These are phyloP conservation scores for Halcyon leucocephala DNA, from an alignment of 2,797 vertebrate species.

Conservation along the genomic window DNA sequence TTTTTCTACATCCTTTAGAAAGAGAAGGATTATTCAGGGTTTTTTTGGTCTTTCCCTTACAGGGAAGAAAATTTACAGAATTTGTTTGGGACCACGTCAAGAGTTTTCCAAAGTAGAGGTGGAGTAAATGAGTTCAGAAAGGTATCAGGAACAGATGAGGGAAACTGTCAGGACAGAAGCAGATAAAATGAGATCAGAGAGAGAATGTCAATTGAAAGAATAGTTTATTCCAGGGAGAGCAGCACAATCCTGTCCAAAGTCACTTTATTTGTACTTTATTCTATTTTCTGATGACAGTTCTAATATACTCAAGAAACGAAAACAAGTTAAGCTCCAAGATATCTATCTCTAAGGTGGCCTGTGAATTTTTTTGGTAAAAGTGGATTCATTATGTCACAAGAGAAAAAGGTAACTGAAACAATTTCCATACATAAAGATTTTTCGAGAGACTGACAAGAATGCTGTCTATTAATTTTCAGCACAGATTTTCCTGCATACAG, in stretches of 20 bases:
- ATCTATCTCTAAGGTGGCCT: background rate
- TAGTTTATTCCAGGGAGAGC: background rate
- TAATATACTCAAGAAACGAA: background rate
- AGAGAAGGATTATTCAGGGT: background rate
- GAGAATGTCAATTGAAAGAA: background rate
- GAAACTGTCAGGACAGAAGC: background rate
- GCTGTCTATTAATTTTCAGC: background rate
- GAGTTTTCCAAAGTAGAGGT: background rate
- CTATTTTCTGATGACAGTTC: background rate
- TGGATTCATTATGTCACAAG: background rate
- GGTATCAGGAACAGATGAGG: accelerated
- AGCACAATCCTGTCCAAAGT: background rate
- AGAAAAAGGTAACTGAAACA: background rate
- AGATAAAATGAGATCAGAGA: background rate
- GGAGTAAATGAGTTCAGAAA: background rate
- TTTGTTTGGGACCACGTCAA: background rate
- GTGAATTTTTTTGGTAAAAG: background rate
- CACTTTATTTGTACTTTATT: background rate
- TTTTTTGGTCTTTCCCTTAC: background rate
- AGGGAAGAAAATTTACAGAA: background rate
- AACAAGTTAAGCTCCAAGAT: background rate
- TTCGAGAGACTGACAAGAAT: background rate
- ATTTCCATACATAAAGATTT: background rate
- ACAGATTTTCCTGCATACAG: background rate
- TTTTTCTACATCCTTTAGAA: background rate